A percentile compares a stretch with the other conserved stretches of the same genome.
Evolutionary conservation across 1,140 invertebrate genomes (phyloP).

Genomic region (Brachionus rubens): DNA sequence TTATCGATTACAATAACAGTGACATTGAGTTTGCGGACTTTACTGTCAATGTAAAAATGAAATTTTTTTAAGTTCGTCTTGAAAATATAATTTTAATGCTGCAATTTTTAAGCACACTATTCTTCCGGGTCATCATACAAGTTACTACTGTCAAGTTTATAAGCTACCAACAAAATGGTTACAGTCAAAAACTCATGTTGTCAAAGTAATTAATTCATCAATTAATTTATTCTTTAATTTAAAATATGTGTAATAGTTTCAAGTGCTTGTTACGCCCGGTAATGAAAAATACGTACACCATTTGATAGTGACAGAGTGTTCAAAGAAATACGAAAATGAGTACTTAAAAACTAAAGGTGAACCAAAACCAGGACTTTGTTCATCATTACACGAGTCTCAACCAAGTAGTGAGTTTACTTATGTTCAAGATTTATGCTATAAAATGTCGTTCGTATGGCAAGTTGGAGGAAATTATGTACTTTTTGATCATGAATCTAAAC

Average conservation of each 20-base stretch:
- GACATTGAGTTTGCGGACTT: constrained; percentile 4
- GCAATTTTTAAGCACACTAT: not conserved
- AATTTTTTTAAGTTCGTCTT: not conserved
- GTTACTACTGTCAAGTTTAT: constrained; percentile 2
- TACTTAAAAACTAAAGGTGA: not conserved
- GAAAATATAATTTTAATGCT: not conserved
- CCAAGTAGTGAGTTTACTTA: not conserved
- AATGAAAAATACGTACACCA: constrained; percentile 33
- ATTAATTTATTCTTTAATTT: not conserved
- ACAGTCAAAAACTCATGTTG: not conserved
- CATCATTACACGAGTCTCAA: not conserved
- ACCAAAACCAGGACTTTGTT: constrained; percentile 8
- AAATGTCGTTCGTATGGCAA: not conserved
- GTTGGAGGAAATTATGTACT: constrained; percentile 18
- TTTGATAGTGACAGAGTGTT: constrained; percentile 18
- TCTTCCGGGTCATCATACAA: not conserved
- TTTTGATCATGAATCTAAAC: no score
- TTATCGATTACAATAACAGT: not conserved
- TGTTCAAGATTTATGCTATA: not conserved
- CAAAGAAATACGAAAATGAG: not conserved
- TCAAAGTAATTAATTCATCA: not conserved
- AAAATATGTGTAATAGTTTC: not conserved
- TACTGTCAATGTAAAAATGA: constrained; percentile 17
- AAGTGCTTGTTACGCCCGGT: not conserved
- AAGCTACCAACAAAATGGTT: not conserved